Evolutionary conservation across 1,140 invertebrate genomes (phyloP).

Genomic region (Habropoda laboriosa): DNA sequence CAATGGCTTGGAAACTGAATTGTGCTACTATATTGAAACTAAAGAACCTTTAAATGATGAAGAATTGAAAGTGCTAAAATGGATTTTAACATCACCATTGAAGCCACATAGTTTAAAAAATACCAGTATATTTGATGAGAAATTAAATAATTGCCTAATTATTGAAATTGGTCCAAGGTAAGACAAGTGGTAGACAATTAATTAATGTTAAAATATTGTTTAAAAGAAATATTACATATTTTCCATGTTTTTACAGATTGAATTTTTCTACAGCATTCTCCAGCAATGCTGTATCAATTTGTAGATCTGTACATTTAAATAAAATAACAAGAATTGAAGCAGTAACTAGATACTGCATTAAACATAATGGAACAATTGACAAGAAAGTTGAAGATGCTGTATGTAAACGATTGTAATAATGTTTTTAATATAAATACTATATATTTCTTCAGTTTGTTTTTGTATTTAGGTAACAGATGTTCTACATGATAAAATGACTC

Average conservation of each 20-base stretch:
- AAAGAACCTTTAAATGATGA: slow-evolving; percentile 80
- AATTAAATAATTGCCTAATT: slow-evolving; percentile 77
- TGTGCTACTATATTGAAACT: slow-evolving; percentile 89
- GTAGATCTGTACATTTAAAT: slow-evolving; percentile 89
- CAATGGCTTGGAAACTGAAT: slow-evolving; percentile 85
- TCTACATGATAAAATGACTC: slow-evolving; percentile 93
- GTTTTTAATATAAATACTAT: not conserved
- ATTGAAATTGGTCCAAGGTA: slow-evolving; percentile 92
- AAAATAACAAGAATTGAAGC: slow-evolving; percentile 91
- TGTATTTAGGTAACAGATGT: slow-evolving; percentile 82
- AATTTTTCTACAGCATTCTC: slow-evolving; percentile 97
- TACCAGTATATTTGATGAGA: slow-evolving; percentile 76
- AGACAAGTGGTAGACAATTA: slow-evolving; percentile 44
- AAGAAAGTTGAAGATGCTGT: slow-evolving; percentile 78
- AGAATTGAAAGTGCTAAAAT: slow-evolving; percentile 85
- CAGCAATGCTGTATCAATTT: slow-evolving; percentile 97
- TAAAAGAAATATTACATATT: not conserved
- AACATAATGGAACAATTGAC: slow-evolving; percentile 75
- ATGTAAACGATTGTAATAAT: slow-evolving; percentile 57
- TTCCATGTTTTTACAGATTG: slow-evolving; percentile 83
- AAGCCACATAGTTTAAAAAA: slow-evolving; percentile 81
- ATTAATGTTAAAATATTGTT: not conserved
- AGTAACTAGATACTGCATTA: slow-evolving; percentile 90
- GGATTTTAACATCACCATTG: slow-evolving; percentile 88
- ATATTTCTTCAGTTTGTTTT: not conserved